Percentiles rank a stretch among this genome's conserved stretches.
phyloP scores from a whole-genome alignment of 2,113 vertebrate species.

The Microtus richardsoni region DNA sequence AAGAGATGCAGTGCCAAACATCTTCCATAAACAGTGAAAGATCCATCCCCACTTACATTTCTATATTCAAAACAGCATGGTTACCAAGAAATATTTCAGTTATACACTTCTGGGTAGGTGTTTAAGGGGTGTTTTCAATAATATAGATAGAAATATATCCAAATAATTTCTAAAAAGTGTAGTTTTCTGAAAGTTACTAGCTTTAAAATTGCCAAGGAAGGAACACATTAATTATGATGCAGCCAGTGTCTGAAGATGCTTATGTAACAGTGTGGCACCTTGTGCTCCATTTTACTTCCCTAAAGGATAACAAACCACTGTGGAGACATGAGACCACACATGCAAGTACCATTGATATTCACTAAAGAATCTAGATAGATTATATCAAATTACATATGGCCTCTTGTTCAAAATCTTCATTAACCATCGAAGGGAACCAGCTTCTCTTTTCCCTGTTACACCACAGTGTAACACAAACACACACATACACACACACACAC shows the following conservation, averaged over 20 bases:
- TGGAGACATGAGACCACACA: not conserved
- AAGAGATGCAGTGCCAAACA: slow-evolving; percentile 69
- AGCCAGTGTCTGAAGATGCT: not conserved
- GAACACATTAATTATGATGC: not conserved
- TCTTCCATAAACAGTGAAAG: slow-evolving; percentile 62
- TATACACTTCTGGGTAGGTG: not conserved
- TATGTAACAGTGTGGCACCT: not conserved
- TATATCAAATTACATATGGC: not conserved
- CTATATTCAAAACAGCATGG: not conserved
- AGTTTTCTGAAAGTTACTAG: slow-evolving; percentile 3
- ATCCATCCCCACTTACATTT: not conserved
- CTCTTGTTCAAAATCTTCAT: not conserved
- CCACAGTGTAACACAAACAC: fast-evolving
- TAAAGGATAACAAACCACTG: not conserved
- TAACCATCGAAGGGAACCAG: not conserved
- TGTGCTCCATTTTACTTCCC: not conserved
- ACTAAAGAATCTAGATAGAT: not conserved
- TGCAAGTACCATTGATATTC: not conserved
- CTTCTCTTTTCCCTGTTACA: not conserved
- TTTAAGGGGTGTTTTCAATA: slow-evolving; percentile 7
- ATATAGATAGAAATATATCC: slow-evolving; percentile 3
- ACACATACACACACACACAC: too few species aligned
- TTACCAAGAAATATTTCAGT: slow-evolving; percentile 17
- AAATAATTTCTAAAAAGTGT: not conserved
- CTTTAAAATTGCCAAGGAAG: not conserved